phyloP scores from a whole-genome alignment of 2,113 vertebrate genomes.

The Nesogale talazaci region DNA sequence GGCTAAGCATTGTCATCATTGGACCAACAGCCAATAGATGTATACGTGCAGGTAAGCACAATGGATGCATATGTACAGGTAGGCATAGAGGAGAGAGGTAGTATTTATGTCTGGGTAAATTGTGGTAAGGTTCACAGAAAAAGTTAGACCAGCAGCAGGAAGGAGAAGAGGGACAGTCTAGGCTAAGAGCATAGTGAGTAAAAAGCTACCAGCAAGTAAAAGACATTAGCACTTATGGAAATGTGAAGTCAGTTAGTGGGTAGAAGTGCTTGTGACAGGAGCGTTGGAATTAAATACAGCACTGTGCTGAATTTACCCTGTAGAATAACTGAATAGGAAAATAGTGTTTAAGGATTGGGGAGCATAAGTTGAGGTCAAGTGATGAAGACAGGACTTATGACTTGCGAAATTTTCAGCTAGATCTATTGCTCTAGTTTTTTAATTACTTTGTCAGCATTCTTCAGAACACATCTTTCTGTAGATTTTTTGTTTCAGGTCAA shows the following conservation, averaged over 20 bases:
- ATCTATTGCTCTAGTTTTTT: conserved; percentile 74
- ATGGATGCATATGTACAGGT: background rate
- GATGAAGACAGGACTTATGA: conserved; percentile 75
- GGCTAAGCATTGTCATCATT: background rate
- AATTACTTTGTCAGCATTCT: conserved; percentile 79
- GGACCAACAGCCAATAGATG: background rate
- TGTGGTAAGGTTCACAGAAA: background rate
- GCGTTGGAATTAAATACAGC: conserved; percentile 51
- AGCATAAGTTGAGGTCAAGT: conserved; percentile 76
- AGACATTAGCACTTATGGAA: conserved; percentile 21
- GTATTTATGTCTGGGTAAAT: background rate
- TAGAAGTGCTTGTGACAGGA: conserved; percentile 43
- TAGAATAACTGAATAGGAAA: conserved; percentile 73
- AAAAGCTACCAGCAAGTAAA: conserved; percentile 10
- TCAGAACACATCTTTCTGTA: conserved; percentile 66
- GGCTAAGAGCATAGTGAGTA: conserved; percentile 2
- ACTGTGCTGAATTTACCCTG: conserved; percentile 58
- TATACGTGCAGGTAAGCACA: background rate
- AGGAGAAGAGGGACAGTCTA: background rate
- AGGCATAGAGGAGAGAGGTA: background rate
- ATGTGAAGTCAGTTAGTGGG: conserved; percentile 2
- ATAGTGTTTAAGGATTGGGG: conserved; percentile 60
- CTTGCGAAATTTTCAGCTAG: conserved; percentile 71
- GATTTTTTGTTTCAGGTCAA: conserved; percentile 81
- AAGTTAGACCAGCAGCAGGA: background rate